phyloP scores from a whole-genome alignment of 2,888 invertebrate species.

The Ditylenchus weischeri region DNA sequence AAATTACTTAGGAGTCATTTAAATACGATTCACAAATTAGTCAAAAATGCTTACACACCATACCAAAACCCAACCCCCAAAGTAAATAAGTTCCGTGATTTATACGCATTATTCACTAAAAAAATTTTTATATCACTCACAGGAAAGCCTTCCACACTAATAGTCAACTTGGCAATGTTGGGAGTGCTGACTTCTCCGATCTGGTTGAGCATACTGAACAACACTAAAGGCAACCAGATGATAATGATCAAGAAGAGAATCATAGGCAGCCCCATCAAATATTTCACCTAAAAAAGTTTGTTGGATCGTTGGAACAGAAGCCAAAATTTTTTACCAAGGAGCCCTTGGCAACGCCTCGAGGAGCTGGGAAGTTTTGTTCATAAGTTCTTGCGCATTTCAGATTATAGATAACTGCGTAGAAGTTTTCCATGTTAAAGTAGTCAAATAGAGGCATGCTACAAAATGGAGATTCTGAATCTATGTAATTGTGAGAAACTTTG shows the following conservation, averaged over 20 bases:
- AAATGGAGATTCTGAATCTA: constrained; percentile 73
- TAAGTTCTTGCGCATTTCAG: constrained; percentile 69
- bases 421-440: constrained; percentile 99
- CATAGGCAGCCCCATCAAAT: constrained; percentile 82
- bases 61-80: too few relatives aligned
- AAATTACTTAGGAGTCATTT: too few relatives aligned
- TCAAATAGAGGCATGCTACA: constrained; percentile 82
- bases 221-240: constrained; percentile 93
- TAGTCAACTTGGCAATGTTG: constrained; percentile 68
- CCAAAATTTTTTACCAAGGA: constrained; percentile 63
- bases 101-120: too few relatives aligned
- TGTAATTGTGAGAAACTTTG: background rate
- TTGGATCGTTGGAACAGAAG: background rate
- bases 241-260: constrained; percentile 79
- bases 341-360: constrained; percentile 78
- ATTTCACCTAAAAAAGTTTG: constrained; percentile 63
- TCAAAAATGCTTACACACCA: too few relatives aligned
- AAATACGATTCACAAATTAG: too few relatives aligned
- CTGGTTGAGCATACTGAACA: constrained; percentile 89
- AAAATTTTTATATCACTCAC: constrained; percentile 28
- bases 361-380: constrained; percentile 79
- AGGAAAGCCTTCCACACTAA: constrained; percentile 57
- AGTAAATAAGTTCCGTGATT: too few relatives aligned
- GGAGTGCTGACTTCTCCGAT: constrained; percentile 79
- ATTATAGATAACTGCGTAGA: constrained; percentile 89